A percentile compares a stretch with the other conserved stretches of the same genome.
Evolutionary conservation across 2,113 vertebrate genomes (phyloP).

Genomic region (Mola mola): DNA sequence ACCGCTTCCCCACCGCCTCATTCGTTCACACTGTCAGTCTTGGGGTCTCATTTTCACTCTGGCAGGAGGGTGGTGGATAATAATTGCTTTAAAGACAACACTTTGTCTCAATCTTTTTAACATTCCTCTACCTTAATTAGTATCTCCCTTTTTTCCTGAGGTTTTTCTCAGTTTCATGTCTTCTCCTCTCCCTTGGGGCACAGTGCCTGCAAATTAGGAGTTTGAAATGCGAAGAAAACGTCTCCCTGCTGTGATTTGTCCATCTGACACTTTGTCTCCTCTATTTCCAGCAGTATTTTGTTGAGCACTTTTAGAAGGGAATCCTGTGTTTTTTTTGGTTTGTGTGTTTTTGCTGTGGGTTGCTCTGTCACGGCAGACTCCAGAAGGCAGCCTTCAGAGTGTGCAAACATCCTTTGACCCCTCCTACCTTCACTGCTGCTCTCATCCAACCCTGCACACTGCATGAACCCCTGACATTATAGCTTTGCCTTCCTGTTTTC

Average conservation of each 20-base stretch:
- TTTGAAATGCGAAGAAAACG: constrained; percentile 6
- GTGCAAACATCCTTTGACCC: constrained; percentile 45
- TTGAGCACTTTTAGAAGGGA: constrained; percentile 31
- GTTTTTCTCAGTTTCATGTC: constrained; percentile 18
- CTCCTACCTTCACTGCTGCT: constrained; percentile 12
- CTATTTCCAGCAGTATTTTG: constrained; percentile 14
- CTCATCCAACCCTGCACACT: constrained; percentile 33
- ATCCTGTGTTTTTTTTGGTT: constrained; percentile 43
- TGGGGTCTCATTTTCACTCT: constrained; percentile 31
- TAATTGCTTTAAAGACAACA: constrained; percentile 54
- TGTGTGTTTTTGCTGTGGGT: constrained; percentile 4
- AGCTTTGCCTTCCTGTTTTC: constrained; percentile 58
- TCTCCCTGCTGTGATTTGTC: constrained; percentile 40
- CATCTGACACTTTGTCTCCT: not conserved
- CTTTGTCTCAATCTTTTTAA: constrained; percentile 30
- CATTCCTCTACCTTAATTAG: constrained; percentile 47
- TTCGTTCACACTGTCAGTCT: constrained; percentile 55
- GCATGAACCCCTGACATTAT: constrained; percentile 61
- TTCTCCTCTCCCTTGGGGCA: constrained; percentile 4
- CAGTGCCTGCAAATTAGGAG: constrained; percentile 15
- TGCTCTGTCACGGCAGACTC: constrained; percentile 54
- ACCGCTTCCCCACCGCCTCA: constrained; percentile 40
- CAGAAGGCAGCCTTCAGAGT: constrained; percentile 52
- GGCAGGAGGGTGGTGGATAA: constrained; percentile 1
- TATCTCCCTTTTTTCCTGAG: constrained; percentile 29